phyloP scores from a whole-genome alignment of 2,888 invertebrate genomes.

The Acleris holmiana region DNA sequence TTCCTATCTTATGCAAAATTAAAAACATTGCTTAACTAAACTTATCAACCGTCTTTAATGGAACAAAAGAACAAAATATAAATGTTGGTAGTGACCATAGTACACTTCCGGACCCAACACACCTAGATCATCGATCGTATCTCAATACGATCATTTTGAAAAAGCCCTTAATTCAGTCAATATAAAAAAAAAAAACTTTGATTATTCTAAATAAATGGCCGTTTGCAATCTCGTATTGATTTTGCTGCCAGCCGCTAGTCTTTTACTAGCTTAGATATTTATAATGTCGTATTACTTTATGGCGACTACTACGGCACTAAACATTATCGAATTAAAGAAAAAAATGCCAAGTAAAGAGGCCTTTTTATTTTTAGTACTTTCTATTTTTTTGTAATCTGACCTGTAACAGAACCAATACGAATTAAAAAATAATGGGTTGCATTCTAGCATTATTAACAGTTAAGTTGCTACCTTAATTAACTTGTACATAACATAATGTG shows the following conservation, averaged over 20 bases:
- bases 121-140: background rate
- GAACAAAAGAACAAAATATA: constrained; percentile 27
- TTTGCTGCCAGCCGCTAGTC: constrained; percentile 6
- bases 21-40: constrained; percentile 72
- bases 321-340: no score
- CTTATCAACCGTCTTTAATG: constrained; percentile 55
- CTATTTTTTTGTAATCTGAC: background rate
- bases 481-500: constrained; percentile 66
- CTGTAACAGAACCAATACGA: constrained; percentile 17
- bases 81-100: background rate
- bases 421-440: constrained; percentile 6
- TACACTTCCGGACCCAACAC: background rate
- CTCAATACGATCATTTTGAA: background rate
- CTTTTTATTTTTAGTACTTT: no score
- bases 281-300: no score
- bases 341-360: background rate
- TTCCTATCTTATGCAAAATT: constrained; percentile 60
- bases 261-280: no score
- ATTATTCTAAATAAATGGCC: constrained; percentile 29
- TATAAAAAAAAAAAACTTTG: constrained; percentile 28
- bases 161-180: constrained; percentile 31
- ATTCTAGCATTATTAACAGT: constrained; percentile 33
- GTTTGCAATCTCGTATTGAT: constrained; percentile 16
- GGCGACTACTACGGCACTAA: no score
- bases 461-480: constrained; percentile 52